Percentiles rank a stretch among this genome's conserved stretches.
Evolutionary conservation across 2,113 vertebrate genomes (phyloP).

Genomic region (Crocuta crocuta): DNA sequence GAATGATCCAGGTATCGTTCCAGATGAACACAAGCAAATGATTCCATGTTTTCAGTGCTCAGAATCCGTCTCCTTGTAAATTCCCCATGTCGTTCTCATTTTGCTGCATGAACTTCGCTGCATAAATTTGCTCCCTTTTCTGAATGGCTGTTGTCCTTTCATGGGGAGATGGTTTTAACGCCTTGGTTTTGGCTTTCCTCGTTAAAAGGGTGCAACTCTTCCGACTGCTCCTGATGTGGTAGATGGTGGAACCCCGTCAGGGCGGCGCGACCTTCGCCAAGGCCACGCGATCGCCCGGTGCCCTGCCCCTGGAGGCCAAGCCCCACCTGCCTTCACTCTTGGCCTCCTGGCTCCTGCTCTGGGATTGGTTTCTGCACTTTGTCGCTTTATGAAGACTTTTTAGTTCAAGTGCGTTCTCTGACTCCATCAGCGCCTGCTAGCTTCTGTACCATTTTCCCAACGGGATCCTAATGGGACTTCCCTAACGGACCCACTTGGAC

Average conservation of each 20-base stretch:
- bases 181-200: neutral
- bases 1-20: neutral
- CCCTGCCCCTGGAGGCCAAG: neutral
- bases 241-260: neutral
- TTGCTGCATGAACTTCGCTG: fast-evolving
- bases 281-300: fast-evolving
- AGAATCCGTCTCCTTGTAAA: neutral
- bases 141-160: neutral
- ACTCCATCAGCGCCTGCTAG: neutral
- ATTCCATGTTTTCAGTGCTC: neutral
- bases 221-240: neutral
- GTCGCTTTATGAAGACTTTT: neutral
- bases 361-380: neutral
- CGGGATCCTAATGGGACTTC: neutral
- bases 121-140: neutral
- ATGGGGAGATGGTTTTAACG: neutral
- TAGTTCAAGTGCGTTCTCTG: neutral
- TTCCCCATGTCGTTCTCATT: neutral
- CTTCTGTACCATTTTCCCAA: neutral
- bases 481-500: too few relatives aligned
- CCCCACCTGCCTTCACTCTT: neutral
- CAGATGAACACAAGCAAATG: neutral
- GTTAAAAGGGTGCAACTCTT: neutral
- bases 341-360: neutral
- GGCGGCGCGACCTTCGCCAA: fast-evolving